Conservation (phyloP, 2,888 invertebrate genomes). For the Nudaria mundana region DNA sequence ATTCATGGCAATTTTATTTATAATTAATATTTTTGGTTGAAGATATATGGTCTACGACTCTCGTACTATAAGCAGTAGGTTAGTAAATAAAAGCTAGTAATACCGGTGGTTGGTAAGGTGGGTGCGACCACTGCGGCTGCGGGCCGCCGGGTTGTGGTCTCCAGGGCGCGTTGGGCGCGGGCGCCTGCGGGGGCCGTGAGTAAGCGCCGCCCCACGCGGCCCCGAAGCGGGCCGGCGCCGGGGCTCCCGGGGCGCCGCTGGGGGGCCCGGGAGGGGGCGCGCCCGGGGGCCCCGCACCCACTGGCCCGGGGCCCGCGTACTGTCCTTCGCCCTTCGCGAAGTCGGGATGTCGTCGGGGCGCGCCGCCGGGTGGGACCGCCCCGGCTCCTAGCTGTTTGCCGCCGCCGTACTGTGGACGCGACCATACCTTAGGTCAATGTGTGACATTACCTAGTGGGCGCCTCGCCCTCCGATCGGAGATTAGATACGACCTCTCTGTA, state of each 20-base stretch:
- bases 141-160: conserved; percentile 51
- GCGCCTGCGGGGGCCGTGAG: conserved; percentile 58
- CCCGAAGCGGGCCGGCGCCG: conserved; percentile 38
- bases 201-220: conserved; percentile 51
- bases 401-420: conserved; percentile 58
- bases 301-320: conserved; percentile 25
- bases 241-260: conserved; percentile 31
- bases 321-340: conserved; percentile 44
- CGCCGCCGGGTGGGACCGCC: conserved; percentile 79
- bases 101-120: conserved; percentile 44
- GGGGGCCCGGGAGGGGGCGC: conserved; percentile 26
- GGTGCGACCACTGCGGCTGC: conserved; percentile 63
- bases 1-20: too few relatives aligned
- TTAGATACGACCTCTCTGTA: conserved; percentile 4
- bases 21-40: too few relatives aligned
- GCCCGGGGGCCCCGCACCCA: conserved; percentile 16
- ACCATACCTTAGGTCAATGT: background rate
- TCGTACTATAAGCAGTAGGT: too few relatives aligned
- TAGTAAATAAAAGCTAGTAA: too few relatives aligned
- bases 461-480: conserved; percentile 1
- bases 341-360: conserved; percentile 55
- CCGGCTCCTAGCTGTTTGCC: conserved; percentile 76
- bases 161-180: conserved; percentile 55
- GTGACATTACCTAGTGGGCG: conserved; percentile 2
- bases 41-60: too few relatives aligned